phyloP scores from a whole-genome alignment of 2,113 vertebrate genomes.

The Callaeas wilsoni region DNA sequence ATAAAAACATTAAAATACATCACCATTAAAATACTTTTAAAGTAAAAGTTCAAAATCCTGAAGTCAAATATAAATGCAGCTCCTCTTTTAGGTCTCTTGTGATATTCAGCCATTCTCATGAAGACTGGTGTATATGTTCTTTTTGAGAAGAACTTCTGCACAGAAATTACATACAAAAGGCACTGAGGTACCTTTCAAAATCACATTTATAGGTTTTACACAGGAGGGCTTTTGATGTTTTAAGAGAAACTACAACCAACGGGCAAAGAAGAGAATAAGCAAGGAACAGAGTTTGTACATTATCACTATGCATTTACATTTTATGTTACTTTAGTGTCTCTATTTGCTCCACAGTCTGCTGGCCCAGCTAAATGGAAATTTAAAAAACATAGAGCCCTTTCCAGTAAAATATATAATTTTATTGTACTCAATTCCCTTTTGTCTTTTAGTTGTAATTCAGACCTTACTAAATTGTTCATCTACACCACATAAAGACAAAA shows the following conservation, averaged over 20 bases:
- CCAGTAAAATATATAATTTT: not conserved
- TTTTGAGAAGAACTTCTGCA: not conserved
- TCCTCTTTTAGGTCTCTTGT: not conserved
- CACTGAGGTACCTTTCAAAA: not conserved
- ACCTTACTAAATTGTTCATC: not conserved
- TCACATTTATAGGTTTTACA: not conserved
- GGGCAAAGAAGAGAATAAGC: not conserved
- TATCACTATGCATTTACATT: not conserved
- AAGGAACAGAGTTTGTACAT: not conserved
- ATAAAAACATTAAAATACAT: not conserved
- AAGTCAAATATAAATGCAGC: not conserved
- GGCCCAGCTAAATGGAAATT: not conserved
- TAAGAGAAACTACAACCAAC: not conserved
- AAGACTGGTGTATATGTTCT: accelerated
- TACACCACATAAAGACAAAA: not conserved
- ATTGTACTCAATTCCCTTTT: not conserved
- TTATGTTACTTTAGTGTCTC: not conserved
- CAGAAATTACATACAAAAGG: not conserved
- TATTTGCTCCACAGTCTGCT: not conserved
- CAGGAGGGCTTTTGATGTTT: not conserved
- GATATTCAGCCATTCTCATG: not conserved
- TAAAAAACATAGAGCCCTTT: not conserved
- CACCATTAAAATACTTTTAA: not conserved
- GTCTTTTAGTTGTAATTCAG: not conserved
- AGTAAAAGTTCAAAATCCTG: not conserved